A percentile compares a stretch with the other conserved stretches of the same genome.
Evolutionary conservation across 2,113 vertebrate species (phyloP).

Genomic region (Dendropsophus ebraccatus): DNA sequence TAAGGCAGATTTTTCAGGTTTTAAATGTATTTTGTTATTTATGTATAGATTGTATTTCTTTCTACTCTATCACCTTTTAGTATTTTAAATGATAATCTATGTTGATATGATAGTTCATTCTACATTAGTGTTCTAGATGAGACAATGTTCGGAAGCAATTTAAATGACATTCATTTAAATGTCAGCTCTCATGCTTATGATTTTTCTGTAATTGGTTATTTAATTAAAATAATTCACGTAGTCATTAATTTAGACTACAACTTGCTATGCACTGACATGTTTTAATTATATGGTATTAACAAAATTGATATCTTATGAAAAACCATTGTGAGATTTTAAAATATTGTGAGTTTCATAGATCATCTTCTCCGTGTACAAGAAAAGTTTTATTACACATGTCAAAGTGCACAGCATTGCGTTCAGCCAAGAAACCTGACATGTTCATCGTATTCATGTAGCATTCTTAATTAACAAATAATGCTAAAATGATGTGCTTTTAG

Average conservation of each 20-base stretch:
- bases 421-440: slow-evolving; percentile 66
- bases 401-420: slow-evolving; percentile 59
- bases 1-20: neutral
- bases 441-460: slow-evolving; percentile 61
- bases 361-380: slow-evolving; percentile 89
- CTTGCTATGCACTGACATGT: slow-evolving; percentile 99
- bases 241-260: slow-evolving; percentile 99
- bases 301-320: slow-evolving; percentile 99
- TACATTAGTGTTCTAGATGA: slow-evolving; percentile 99
- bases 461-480: slow-evolving; percentile 71
- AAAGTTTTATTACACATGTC: slow-evolving; percentile 68
- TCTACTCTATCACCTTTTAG: slow-evolving; percentile 32
- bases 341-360: slow-evolving; percentile 99
- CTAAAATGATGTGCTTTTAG: slow-evolving; percentile 65
- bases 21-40: slow-evolving; percentile 24
- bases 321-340: slow-evolving; percentile 97
- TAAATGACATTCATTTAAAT: slow-evolving; percentile 99
- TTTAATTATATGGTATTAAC: slow-evolving; percentile 99
- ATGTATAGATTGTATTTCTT: slow-evolving; percentile 30
- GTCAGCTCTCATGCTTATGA: slow-evolving; percentile 99
- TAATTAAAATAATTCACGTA: slow-evolving; percentile 99
- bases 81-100: slow-evolving; percentile 81
- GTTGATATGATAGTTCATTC: slow-evolving; percentile 99
- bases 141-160: slow-evolving; percentile 99
- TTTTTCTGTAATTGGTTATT: slow-evolving; percentile 99